Percentiles rank a stretch among this genome's conserved stretches.
Evolutionary conservation across 1,140 invertebrate species (phyloP).

Genomic region (Pogonognathellus flavescens): DNA sequence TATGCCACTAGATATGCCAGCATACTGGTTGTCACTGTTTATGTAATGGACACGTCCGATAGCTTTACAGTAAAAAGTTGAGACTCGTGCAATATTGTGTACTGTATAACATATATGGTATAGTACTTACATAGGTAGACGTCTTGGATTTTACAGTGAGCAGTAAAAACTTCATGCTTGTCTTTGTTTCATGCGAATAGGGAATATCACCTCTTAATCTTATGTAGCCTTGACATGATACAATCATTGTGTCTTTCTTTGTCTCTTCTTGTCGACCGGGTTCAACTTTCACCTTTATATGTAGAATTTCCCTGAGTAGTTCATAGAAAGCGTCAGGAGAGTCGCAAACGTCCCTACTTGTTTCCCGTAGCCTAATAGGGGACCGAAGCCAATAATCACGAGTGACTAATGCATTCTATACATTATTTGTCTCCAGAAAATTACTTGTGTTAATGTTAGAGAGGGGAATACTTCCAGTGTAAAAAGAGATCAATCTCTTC

Average conservation of each 20-base stretch:
- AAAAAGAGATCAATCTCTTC: conserved; percentile 1
- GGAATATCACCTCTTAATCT: conserved; percentile 11
- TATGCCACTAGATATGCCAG: neutral
- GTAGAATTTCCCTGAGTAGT: neutral
- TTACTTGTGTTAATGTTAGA: no score
- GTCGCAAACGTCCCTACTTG: no score
- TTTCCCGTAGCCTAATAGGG: neutral
- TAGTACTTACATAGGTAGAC: neutral
- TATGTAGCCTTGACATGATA: conserved; percentile 24
- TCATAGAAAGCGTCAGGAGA: no score
- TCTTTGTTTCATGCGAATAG: conserved; percentile 12
- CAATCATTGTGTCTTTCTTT: conserved; percentile 31
- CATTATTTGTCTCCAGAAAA: neutral
- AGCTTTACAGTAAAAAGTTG: no score
- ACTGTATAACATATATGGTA: neutral
- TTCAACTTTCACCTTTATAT: no score
- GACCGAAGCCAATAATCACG: conserved; percentile 23
- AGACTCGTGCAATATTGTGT: neutral
- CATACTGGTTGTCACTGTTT: neutral
- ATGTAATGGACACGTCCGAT: neutral
- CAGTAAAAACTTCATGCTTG: neutral
- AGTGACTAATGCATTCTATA: conserved; percentile 18
- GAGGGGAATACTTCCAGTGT: no score
- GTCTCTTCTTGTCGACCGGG: neutral
- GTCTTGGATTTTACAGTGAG: neutral